phyloP scores from a whole-genome alignment of 2,797 vertebrate species.

The Microhierax caerulescens region DNA sequence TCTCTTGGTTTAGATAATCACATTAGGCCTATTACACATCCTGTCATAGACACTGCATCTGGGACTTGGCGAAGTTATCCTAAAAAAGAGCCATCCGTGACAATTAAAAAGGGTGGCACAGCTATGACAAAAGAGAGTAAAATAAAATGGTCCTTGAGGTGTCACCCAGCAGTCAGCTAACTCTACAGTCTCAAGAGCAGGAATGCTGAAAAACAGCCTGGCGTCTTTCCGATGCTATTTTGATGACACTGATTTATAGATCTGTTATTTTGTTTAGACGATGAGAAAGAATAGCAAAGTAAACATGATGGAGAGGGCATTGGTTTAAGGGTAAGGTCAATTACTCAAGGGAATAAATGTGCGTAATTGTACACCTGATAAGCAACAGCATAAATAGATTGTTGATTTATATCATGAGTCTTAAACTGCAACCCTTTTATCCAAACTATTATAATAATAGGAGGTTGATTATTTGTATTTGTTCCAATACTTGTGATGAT shows the following conservation, averaged over 20 bases:
- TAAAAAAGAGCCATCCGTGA: neutral
- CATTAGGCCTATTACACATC: neutral
- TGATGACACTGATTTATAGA: constrained; percentile 4
- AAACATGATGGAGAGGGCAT: constrained; percentile 39
- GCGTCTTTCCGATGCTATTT: neutral
- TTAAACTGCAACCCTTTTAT: constrained; percentile 38
- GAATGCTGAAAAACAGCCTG: neutral
- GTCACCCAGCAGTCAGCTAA: neutral
- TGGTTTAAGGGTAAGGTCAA: constrained; percentile 27
- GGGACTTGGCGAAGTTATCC: neutral
- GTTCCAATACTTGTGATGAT: constrained; percentile 4
- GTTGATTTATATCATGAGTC: constrained; percentile 14
- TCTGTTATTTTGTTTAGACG: constrained; percentile 30
- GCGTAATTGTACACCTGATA: neutral
- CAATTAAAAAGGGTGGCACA: neutral
- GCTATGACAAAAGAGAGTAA: neutral
- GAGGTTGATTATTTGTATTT: constrained; percentile 47
- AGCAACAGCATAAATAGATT: constrained; percentile 23
- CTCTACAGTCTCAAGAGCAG: neutral
- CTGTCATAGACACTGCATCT: neutral
- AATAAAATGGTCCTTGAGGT: neutral
- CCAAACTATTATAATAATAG: constrained; percentile 40
- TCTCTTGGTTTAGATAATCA: neutral
- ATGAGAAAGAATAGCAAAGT: constrained; percentile 16
- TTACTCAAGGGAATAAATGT: constrained; percentile 28